Conservation (phyloP, 2,113 vertebrate species). For the Campylomormyrus tamandua region DNA sequence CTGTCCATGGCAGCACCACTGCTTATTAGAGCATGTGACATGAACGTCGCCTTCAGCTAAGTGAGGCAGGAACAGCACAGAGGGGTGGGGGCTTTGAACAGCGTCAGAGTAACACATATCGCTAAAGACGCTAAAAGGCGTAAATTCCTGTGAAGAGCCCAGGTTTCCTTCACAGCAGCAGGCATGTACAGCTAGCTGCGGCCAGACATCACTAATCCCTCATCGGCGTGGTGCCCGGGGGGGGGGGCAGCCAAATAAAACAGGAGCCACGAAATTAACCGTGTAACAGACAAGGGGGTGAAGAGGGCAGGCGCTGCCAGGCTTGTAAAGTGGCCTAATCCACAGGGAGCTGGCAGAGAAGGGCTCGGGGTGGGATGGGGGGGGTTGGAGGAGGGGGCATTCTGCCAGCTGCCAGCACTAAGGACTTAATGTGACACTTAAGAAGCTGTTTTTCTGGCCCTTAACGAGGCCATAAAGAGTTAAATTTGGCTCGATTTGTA, state of each 20-base stretch:
- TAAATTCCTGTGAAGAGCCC: neutral
- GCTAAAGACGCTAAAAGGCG: neutral
- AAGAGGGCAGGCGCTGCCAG: constrained; percentile 23
- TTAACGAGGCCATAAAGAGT: constrained; percentile 70
- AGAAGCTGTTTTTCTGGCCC: constrained; percentile 43
- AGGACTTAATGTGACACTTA: constrained; percentile 53
- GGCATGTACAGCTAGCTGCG: constrained; percentile 23
- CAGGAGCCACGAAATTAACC: neutral
- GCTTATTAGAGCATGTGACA: neutral
- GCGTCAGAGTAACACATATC: neutral
- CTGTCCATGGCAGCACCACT: neutral
- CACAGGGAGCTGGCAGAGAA: constrained; percentile 32
- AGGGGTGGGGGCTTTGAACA: too few species aligned
- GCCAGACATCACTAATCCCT: constrained; percentile 33
- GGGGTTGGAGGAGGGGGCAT: neutral
- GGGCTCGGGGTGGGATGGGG: neutral
- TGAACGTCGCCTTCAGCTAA: neutral
- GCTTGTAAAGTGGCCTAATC: constrained; percentile 42
- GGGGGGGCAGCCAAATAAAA: too few species aligned
- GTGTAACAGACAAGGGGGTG: neutral
- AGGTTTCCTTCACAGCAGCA: constrained; percentile 14
- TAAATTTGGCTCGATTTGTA: constrained; percentile 70
- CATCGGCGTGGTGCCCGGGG: constrained; percentile 24
- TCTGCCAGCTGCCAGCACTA: constrained; percentile 33
- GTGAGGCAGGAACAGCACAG: neutral